Percentiles rank a stretch among this genome's conserved stretches.
Evolutionary conservation across 35 echinoderm and acorn worm genomes (phyloP).

Genomic region (Heliocidaris erythrogramma): DNA sequence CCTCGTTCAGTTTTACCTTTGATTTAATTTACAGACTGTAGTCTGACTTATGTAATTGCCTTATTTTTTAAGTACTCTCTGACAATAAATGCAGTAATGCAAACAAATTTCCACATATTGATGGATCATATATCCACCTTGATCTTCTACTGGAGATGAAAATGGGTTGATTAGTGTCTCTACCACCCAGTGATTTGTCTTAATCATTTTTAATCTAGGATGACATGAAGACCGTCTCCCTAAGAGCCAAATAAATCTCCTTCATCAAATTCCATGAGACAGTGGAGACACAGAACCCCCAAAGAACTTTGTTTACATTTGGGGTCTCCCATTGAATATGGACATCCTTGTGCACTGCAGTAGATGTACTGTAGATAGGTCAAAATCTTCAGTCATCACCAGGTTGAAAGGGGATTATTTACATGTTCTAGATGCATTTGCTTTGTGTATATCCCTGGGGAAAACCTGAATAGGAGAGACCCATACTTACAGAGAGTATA

Average conservation of each 20-base stretch:
- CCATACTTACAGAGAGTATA: background rate
- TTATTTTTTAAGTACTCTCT: too few species aligned
- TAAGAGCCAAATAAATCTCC: background rate
- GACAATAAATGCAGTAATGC: too few species aligned
- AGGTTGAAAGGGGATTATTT: background rate
- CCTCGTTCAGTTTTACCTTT: too few species aligned
- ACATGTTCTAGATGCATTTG: slow-evolving; percentile 17
- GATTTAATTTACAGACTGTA: too few species aligned
- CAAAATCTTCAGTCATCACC: slow-evolving; percentile 16
- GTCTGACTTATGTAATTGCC: too few species aligned
- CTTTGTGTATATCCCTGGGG: background rate
- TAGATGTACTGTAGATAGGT: background rate
- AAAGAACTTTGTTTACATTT: slow-evolving; percentile 5
- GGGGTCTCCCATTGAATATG: background rate
- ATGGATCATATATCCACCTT: background rate
- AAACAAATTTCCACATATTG: too few species aligned
- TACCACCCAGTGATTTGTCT: background rate
- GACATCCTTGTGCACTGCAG: too few species aligned
- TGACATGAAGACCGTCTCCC: background rate
- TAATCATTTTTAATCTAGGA: background rate
- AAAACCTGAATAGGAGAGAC: background rate
- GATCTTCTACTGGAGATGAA: background rate
- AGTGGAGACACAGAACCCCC: background rate
- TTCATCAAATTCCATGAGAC: background rate
- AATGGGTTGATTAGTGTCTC: too few species aligned